phyloP scores from a whole-genome alignment of 1,140 invertebrate species.

The Drosophila pandora region DNA sequence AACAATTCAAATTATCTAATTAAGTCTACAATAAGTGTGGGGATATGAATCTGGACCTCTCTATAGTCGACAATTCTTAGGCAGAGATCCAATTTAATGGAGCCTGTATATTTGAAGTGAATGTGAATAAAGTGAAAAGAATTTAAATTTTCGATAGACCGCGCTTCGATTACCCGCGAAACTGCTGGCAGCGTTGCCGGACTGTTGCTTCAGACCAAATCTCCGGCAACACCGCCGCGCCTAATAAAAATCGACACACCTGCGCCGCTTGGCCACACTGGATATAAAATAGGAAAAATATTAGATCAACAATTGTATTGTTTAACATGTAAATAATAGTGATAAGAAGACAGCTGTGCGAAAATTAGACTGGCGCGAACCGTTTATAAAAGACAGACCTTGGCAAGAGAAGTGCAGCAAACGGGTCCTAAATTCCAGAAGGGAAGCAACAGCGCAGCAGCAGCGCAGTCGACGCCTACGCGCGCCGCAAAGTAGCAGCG shows the following conservation, averaged over 20 bases:
- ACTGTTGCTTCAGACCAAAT: no score
- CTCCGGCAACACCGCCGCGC: no score
- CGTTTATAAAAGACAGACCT: slow-evolving; percentile 10
- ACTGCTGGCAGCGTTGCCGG: background rate
- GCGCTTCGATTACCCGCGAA: no score
- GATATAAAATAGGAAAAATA: slow-evolving; percentile 15
- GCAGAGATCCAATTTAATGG: no score
- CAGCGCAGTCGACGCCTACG: slow-evolving; percentile 31
- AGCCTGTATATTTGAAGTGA: background rate
- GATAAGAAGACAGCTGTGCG: slow-evolving; percentile 44
- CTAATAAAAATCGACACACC: no score
- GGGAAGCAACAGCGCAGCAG: slow-evolving; percentile 24
- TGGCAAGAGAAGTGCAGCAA: slow-evolving; percentile 16
- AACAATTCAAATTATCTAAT: background rate
- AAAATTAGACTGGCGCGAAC: slow-evolving; percentile 4
- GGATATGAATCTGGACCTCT: no score
- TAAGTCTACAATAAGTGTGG: background rate
- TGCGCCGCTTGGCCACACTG: background rate
- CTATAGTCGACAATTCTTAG: no score
- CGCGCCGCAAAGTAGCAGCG: slow-evolving; percentile 21
- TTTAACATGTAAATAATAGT: slow-evolving; percentile 52
- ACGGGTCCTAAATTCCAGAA: slow-evolving; percentile 11
- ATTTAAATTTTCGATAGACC: no score
- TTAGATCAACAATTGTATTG: slow-evolving; percentile 13
- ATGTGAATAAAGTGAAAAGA: no score